Percentiles rank a stretch among this genome's conserved stretches.
These are phyloP conservation scores for Micoletzkya japonica DNA, from an alignment of 2,888 invertebrate genomes.

Conservation along the genomic window DNA sequence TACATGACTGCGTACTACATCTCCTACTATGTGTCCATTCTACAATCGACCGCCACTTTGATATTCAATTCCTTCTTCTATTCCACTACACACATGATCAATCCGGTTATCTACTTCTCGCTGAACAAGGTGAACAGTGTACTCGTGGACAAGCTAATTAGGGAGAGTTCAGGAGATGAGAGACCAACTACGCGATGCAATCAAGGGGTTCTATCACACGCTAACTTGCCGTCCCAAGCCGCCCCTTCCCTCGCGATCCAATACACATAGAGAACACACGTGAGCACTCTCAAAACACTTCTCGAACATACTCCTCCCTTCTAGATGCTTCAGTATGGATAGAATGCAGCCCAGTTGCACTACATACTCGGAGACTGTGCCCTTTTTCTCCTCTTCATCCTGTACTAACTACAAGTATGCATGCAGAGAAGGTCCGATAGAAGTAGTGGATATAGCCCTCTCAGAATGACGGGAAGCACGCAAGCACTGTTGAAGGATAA, in stretches of 20 bases:
- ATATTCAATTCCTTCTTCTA: slow-evolving; percentile 63
- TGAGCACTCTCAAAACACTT: neutral
- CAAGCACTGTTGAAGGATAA: neutral
- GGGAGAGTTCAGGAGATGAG: slow-evolving; percentile 21
- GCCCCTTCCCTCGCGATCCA: slow-evolving; percentile 19
- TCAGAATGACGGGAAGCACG: neutral
- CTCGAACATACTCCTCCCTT: neutral
- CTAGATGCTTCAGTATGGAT: slow-evolving; percentile 18
- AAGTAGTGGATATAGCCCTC: neutral
- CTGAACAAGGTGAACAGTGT: slow-evolving; percentile 54
- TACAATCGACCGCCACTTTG: slow-evolving; percentile 48
- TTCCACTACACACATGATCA: slow-evolving; percentile 63
- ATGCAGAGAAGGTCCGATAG: neutral
- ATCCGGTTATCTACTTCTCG: slow-evolving; percentile 61
- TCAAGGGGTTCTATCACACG: slow-evolving; percentile 5
- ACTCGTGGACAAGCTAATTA: neutral
- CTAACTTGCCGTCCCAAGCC: slow-evolving; percentile 23
- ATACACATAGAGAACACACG: slow-evolving; percentile 28
- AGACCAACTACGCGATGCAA: slow-evolving; percentile 22
- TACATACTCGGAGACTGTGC: slow-evolving; percentile 24
- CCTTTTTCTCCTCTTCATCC: slow-evolving; percentile 18
- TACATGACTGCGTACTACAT: slow-evolving; percentile 63
- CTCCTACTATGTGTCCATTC: slow-evolving; percentile 52
- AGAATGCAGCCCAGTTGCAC: slow-evolving; percentile 9
- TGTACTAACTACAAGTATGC: slow-evolving; percentile 23